Evolutionary conservation across 2,113 vertebrate genomes (phyloP).

Genomic region (Scomber colias): DNA sequence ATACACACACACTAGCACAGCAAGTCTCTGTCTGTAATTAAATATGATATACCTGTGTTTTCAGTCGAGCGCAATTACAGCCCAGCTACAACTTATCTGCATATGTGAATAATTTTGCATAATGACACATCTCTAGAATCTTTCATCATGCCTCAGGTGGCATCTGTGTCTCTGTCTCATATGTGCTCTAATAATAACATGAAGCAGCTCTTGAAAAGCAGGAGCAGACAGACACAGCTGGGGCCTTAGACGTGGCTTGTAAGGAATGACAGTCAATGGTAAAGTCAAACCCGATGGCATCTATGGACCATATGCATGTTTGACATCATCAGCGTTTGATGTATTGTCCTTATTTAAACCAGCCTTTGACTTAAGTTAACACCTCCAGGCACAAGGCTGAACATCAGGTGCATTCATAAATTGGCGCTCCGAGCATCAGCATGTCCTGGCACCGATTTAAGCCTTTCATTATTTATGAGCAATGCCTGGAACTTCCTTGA

Average conservation of each 20-base stretch:
- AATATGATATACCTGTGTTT: constrained; percentile 42
- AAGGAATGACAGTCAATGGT: neutral
- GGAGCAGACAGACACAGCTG: constrained; percentile 43
- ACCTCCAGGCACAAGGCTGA: constrained; percentile 21
- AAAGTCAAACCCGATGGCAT: constrained; percentile 8
- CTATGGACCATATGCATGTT: constrained; percentile 1
- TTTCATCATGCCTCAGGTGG: constrained; percentile 66
- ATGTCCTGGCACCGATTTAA: constrained; percentile 20
- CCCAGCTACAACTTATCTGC: constrained; percentile 44
- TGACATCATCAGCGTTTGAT: constrained; percentile 18
- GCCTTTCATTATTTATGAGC: constrained; percentile 11
- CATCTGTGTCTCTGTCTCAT: constrained; percentile 49
- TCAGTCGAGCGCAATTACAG: constrained; percentile 33
- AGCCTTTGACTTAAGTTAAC: constrained; percentile 19
- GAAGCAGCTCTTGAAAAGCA: constrained; percentile 20
- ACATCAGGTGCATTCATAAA: constrained; percentile 52
- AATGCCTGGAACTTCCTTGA: neutral
- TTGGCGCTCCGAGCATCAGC: neutral
- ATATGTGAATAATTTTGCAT: constrained; percentile 68
- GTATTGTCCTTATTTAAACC: constrained; percentile 25
- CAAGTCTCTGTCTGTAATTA: constrained; percentile 12
- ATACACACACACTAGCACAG: neutral
- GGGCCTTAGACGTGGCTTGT: neutral
- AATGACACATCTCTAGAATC: constrained; percentile 45
- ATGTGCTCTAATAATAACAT: constrained; percentile 48